Conservation (phyloP, 2,888 invertebrate genomes). For the Philereme vetulata region DNA sequence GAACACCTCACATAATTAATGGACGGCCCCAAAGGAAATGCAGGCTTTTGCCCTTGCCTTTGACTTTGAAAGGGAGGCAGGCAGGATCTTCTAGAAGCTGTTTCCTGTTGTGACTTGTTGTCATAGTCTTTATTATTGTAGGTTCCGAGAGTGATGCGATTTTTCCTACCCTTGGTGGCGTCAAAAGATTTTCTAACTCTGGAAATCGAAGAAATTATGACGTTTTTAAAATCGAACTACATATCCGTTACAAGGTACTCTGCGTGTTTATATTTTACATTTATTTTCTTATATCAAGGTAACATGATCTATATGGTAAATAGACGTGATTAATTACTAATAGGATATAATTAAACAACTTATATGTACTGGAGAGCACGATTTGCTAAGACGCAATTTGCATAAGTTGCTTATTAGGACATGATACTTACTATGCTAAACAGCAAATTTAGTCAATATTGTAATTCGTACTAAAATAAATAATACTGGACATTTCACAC, state of each 20-base stretch:
- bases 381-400: constrained; percentile 10
- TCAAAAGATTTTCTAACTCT: constrained; percentile 89
- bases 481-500: too few relatives aligned
- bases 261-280: background rate
- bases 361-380: constrained; percentile 8
- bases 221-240: constrained; percentile 88
- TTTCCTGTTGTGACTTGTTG: too few relatives aligned
- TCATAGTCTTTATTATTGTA: constrained; percentile 34
- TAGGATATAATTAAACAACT: constrained; percentile 8
- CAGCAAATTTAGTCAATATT: background rate
- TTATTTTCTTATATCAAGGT: background rate
- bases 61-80: too few relatives aligned
- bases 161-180: constrained; percentile 90
- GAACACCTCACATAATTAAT: too few relatives aligned
- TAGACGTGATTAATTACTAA: constrained; percentile 4
- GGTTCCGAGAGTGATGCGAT: constrained; percentile 88
- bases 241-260: constrained; percentile 88
- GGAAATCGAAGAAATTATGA: constrained; percentile 85
- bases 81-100: too few relatives aligned
- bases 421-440: constrained; percentile 11
- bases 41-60: too few relatives aligned
- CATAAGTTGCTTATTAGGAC: constrained; percentile 1
- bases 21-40: too few relatives aligned
- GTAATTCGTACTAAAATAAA: background rate
- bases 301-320: background rate